Base-by-base conservation (phyloP, 2,113 vertebrate species). In the Axis porcinus region DNA sequence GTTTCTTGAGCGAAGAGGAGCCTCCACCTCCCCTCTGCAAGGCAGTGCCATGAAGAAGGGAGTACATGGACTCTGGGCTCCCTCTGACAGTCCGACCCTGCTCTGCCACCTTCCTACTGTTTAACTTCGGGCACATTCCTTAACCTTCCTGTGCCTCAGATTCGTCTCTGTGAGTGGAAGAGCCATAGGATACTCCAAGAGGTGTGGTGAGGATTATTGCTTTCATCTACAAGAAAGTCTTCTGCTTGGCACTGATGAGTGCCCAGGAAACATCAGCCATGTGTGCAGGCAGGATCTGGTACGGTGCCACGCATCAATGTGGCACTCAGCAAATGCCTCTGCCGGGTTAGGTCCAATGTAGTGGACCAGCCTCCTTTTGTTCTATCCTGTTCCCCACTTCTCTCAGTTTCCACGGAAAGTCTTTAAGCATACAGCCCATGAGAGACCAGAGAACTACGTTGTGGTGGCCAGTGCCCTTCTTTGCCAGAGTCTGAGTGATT, bases 31-130 rank as follows among this genome's bases (percentile, higher is more conserved):
- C 12, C 19, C 50, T 52, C 33, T 81, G 7, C 5, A 67, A 58
- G 60, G 40, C 81, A n/a, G 36, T 3, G 23, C 58, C 17, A 12
- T n/a, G 54, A 52, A 55, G 47, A 89, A 67, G 50, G 79, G 76
- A 50, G 10, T 0, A 0, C 14, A 17, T 0, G 47, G 47, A 60
- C 15, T 17, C 43, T 7, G 23, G 33, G n/a, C 54, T 54, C 33
- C 27, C 33, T 88, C n/a, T 21, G 40, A 55, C 15, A n/a, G 3
- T n/a, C 85, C 2, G 17, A 43, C 11, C 7, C 16, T 33, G 27
- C 19, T 60, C 52, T 88, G 86, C 30, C 3, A 17, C 81, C 81
- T 60, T 33, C 21, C 6, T 10, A 5, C 62, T 57, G 23, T 50
- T 62, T 94, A 64, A 43, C 14, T 74, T 57, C 1, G 2, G 17